These are phyloP conservation scores for Pyrochroa serraticornis DNA, from an alignment of 2,888 invertebrate genomes.

Conservation along the genomic window DNA sequence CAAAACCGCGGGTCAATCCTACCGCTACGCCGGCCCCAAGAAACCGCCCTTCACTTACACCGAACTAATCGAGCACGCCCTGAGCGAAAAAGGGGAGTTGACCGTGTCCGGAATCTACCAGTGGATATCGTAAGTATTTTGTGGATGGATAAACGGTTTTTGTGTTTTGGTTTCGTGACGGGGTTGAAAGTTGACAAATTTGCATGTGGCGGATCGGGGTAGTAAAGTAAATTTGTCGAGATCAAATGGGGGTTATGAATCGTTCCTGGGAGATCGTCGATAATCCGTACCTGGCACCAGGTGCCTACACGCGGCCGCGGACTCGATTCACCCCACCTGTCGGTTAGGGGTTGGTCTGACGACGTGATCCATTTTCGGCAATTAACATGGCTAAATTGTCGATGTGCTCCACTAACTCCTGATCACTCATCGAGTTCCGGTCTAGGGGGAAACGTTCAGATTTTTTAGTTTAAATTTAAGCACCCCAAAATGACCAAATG, in stretches of 20 bases:
- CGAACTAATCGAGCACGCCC: constrained; percentile 86
- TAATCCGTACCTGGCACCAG: constrained; percentile 55
- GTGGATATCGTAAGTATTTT: constrained; percentile 87
- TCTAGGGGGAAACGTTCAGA: too few species aligned
- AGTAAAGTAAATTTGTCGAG: constrained; percentile 40
- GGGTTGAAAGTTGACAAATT: constrained; percentile 34
- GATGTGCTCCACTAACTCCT: constrained; percentile 40
- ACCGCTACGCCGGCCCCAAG: constrained; percentile 63
- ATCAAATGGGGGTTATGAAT: constrained; percentile 24
- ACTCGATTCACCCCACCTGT: constrained; percentile 35
- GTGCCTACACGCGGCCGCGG: constrained; percentile 30
- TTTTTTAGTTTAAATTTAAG: too few species aligned
- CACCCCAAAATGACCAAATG: too few species aligned
- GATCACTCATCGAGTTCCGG: background rate
- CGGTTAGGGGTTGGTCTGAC: constrained; percentile 32
- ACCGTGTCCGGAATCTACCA: constrained; percentile 91
- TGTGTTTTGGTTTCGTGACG: constrained; percentile 15
- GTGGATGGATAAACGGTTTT: background rate
- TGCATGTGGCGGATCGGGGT: constrained; percentile 41
- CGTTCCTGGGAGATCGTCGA: constrained; percentile 46
- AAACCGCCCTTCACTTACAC: constrained; percentile 92
- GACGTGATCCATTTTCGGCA: constrained; percentile 42
- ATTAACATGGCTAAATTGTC: constrained; percentile 49
- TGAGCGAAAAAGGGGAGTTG: constrained; percentile 83
- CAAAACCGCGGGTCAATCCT: constrained; percentile 18